phyloP scores from a whole-genome alignment of 2,113 vertebrate species.

The Falcunculus frontatus region DNA sequence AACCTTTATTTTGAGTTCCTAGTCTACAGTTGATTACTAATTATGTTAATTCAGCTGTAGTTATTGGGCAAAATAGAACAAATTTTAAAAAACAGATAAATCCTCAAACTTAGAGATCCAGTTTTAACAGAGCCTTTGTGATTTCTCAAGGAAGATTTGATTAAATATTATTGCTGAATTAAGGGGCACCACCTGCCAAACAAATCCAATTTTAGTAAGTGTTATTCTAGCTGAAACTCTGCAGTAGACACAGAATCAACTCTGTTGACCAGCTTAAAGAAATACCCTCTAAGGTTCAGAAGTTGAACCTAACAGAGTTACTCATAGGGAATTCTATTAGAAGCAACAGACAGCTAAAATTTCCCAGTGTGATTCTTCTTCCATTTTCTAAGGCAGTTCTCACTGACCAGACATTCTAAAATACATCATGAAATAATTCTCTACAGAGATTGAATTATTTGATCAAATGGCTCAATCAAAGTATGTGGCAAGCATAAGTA shows the following conservation, averaged over 20 bases:
- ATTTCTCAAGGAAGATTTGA: background rate
- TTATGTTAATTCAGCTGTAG: background rate
- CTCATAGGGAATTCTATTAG: background rate
- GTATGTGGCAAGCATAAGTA: background rate
- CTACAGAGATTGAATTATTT: background rate
- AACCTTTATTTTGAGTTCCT: background rate
- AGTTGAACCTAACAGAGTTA: background rate
- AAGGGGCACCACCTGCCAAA: background rate
- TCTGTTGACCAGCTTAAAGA: background rate
- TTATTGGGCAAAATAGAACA: background rate
- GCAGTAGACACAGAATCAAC: background rate
- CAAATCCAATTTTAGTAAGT: background rate
- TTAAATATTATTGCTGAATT: background rate
- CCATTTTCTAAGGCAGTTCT: background rate
- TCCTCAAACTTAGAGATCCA: background rate
- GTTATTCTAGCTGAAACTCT: background rate
- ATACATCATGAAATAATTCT: background rate
- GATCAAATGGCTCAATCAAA: conserved; percentile 6
- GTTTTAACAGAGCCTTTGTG: background rate
- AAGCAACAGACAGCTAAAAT: background rate
- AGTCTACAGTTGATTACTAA: background rate
- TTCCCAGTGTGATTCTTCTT: background rate
- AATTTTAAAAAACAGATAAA: background rate
- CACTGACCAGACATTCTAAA: background rate
- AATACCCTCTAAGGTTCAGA: background rate